Evolutionary conservation across 1,140 invertebrate species (phyloP), one percentile per base, ranked within the genome.

Genomic region (Halesus radiatus): DNA sequence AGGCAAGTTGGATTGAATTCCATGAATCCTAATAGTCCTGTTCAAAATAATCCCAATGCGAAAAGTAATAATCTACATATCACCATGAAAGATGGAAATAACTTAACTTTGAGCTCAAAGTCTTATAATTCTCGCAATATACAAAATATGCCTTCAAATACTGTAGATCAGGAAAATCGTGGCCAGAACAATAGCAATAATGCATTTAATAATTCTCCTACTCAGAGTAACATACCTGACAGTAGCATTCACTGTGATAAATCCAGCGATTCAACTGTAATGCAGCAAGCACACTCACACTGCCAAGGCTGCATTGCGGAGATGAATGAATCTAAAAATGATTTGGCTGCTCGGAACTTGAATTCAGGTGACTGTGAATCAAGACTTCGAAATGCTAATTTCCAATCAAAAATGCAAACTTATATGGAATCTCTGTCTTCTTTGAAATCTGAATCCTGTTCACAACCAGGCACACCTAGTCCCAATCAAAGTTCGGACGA

Each of bases 1-100:
- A 90, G 93, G 83, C 94, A 95, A 88, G 93, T 93, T 4, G 93
- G 93, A 22, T 85, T 88, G 20, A 88, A 87, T 73, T 84, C 85
- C 87, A 85, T 81, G 87, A 88, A 29, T 87, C 85, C 83, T 85
- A 87, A 64, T 87, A 85, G 81, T 87, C 88, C 52, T 84, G 82
- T 80, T 58, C 79, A 80, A 62, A 80, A 76, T 62, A 81, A 78
- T 68, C 56, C 73, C 8, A 70, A 70, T 53, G 13, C 75, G 20
- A 83, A 83, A 62, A 81, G 76, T 37, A 83, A 64, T 62, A 70
- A 52, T 26, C 56, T 23, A n/a, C 52, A 79, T 74, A 72, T 72
- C 18, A 64, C 56, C 16, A n/a, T 37, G 52, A 72, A 64, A 73
- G 76, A 76, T 16, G 62, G 52, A 32, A 74, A 78, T 45, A 81